phyloP scores from a whole-genome alignment of 2,888 invertebrate species.

The Plemyria rubiginata region DNA sequence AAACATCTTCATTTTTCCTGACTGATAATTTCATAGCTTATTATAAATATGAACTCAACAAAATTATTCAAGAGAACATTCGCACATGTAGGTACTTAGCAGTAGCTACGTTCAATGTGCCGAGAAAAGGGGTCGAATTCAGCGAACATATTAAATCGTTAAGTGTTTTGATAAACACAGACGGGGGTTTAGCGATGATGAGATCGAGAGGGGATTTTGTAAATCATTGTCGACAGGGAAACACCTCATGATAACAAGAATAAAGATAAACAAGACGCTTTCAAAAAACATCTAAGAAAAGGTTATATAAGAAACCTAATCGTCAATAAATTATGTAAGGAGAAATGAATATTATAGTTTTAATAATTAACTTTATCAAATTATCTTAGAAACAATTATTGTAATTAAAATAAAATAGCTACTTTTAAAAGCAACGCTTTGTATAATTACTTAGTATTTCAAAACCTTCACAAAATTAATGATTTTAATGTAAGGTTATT shows the following conservation, averaged over 20 bases:
- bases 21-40: neutral
- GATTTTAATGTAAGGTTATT: constrained; percentile 64
- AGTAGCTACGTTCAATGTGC: constrained; percentile 37
- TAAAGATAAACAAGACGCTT: neutral
- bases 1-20: no score
- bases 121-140: constrained; percentile 62
- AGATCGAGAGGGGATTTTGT: constrained; percentile 72
- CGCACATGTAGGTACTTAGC: constrained; percentile 53
- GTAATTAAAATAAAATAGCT: no score
- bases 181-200: constrained; percentile 74
- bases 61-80: constrained; percentile 59
- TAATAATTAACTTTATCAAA: no score
- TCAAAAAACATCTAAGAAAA: no score
- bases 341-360: no score
- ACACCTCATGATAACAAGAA: constrained; percentile 20
- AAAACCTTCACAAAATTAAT: constrained; percentile 9
- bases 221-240: constrained; percentile 70
- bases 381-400: no score
- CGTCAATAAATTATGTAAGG: no score
- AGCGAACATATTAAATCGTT: constrained; percentile 82
- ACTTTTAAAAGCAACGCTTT: no score
- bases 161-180: constrained; percentile 84
- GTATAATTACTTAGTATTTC: no score
- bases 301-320: no score
- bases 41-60: constrained; percentile 28